Evolutionary conservation across 2,888 invertebrate species (phyloP).

Genomic region (Patella caerulea): DNA sequence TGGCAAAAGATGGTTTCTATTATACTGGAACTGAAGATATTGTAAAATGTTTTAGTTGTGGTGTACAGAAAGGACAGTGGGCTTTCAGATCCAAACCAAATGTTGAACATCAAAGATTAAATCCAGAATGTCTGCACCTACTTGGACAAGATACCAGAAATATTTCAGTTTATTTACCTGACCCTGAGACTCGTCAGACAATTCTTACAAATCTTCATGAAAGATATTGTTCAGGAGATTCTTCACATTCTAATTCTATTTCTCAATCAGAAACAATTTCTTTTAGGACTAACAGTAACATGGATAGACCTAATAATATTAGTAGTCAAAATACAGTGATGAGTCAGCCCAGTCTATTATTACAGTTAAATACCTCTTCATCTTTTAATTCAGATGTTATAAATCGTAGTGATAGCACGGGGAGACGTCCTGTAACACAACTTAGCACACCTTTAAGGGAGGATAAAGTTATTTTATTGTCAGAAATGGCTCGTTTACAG

Average conservation of each 20-base stretch:
- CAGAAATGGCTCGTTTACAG: conserved; percentile 49
- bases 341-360: background rate
- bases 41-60: conserved; percentile 18
- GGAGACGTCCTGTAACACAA: background rate
- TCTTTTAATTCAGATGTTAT: background rate
- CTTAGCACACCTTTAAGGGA: conserved; percentile 30
- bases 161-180: conserved; percentile 14
- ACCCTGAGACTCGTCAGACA: background rate
- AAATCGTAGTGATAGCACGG: background rate
- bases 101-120: conserved; percentile 13
- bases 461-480: conserved; percentile 40
- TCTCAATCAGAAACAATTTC: conserved; percentile 1
- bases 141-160: background rate
- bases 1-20: conserved; percentile 19
- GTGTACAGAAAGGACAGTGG: conserved; percentile 14
- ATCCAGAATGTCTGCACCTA: conserved; percentile 15
- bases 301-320: conserved; percentile 1
- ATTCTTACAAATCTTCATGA: conserved; percentile 7
- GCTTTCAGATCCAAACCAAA: background rate
- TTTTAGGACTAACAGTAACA: background rate
- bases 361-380: too few species aligned
- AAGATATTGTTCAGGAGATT: conserved; percentile 15
- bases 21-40: conserved; percentile 14
- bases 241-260: background rate
- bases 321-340: conserved; percentile 3